Evolutionary conservation across 1,140 invertebrate species (phyloP).

Genomic region (Leptinotarsa texana): DNA sequence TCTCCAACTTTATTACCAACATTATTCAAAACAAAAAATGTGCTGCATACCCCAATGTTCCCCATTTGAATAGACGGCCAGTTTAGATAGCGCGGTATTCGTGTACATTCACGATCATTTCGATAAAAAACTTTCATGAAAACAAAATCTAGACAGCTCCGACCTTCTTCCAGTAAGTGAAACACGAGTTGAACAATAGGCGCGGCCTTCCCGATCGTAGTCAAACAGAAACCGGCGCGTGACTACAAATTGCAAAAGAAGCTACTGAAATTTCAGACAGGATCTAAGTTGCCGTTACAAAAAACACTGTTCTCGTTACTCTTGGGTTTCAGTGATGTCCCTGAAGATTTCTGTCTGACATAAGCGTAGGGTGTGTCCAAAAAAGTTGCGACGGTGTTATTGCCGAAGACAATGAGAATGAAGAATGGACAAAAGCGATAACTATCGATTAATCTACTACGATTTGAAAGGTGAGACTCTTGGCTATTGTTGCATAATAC

Average conservation of each 20-base stretch:
- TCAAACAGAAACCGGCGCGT: constrained; percentile 13
- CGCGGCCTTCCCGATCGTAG: constrained; percentile 14
- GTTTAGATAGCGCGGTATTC: constrained; percentile 1
- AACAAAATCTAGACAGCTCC: constrained; percentile 21
- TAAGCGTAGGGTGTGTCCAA: constrained; percentile 1
- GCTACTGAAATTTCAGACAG: constrained; percentile 18
- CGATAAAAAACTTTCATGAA: constrained; percentile 22
- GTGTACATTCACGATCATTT: constrained; percentile 14
- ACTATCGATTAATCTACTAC: too few relatives aligned
- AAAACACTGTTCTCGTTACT: constrained; percentile 2
- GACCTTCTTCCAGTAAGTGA: constrained; percentile 17
- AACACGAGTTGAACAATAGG: constrained; percentile 22
- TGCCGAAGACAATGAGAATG: too few relatives aligned
- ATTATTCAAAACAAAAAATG: too few relatives aligned
- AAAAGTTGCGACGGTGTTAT: too few relatives aligned
- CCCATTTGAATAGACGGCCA: constrained; percentile 4
- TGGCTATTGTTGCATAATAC: too few relatives aligned
- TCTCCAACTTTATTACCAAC: too few relatives aligned
- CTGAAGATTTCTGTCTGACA: not conserved
- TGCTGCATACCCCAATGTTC: not conserved
- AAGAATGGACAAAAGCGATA: too few relatives aligned
- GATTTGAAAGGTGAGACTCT: too few relatives aligned
- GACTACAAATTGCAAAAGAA: constrained; percentile 20
- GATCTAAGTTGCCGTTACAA: constrained; percentile 8
- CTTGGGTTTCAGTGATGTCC: not conserved